Evolutionary conservation across 1,140 invertebrate genomes (phyloP).

Genomic region (Calosoma granatense): DNA sequence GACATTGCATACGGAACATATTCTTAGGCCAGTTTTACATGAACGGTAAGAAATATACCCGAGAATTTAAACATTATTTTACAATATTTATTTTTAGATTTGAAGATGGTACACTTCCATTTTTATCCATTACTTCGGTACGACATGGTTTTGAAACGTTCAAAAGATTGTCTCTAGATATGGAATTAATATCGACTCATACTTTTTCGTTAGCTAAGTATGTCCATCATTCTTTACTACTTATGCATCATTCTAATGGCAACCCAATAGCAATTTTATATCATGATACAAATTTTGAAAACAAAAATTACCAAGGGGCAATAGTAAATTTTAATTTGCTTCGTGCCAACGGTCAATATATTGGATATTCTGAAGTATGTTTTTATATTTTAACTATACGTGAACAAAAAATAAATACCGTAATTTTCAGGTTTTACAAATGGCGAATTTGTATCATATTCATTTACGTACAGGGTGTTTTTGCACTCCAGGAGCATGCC

Average conservation of each 20-base stretch:
- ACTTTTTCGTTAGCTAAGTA: conserved; percentile 68
- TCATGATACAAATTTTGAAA: conserved; percentile 53
- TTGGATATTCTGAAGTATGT: conserved; percentile 79
- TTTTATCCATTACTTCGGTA: conserved; percentile 73
- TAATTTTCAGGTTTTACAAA: conserved; percentile 65
- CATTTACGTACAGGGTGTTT: conserved; percentile 89
- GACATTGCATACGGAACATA: conserved; percentile 55
- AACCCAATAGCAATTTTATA: conserved; percentile 62
- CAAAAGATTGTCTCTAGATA: conserved; percentile 41
- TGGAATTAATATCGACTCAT: conserved; percentile 59
- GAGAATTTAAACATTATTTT: not conserved
- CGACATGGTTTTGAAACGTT: conserved; percentile 71
- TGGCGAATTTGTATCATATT: conserved; percentile 79
- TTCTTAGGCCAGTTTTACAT: conserved; percentile 50
- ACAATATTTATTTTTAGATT: conserved; percentile 51
- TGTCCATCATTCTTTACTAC: conserved; percentile 51
- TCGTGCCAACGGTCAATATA: conserved; percentile 61
- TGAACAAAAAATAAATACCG: conserved; percentile 13
- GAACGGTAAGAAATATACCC: conserved; percentile 48
- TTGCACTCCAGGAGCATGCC: conserved; percentile 94
- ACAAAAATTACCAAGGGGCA: conserved; percentile 60
- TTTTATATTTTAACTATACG: conserved; percentile 12
- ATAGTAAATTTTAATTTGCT: conserved; percentile 85
- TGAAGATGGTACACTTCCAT: conserved; percentile 89
- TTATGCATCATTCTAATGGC: conserved; percentile 65